Evolutionary conservation across 2,797 vertebrate genomes (phyloP), one percentile per base, ranked within the genome.

Genomic region (Coranthus polyacanthus): DNA sequence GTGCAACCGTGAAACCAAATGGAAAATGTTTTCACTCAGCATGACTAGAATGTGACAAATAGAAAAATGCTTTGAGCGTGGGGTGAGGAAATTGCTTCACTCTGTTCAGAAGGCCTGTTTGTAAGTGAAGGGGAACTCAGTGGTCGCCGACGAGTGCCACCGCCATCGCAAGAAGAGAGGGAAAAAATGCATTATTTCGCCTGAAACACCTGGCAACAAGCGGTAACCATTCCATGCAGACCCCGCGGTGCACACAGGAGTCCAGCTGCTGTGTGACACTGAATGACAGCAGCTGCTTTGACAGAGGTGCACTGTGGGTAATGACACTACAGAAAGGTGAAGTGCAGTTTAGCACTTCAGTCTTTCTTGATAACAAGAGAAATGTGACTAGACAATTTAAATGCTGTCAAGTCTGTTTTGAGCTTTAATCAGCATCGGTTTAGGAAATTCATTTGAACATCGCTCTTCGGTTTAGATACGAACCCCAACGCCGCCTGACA

Each of bases 1-100:
- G 26, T 26, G 3, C n/a, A 29, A 39, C 39, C 20, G 20, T 39
- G 58, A 13, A 54, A 45, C 34, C 52, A 37, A 50, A 38, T 29
- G 5, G 6, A 36, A n/a, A 47, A 62, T 68, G 53, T 63, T 59
- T 68, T 20, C 42, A 45, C 49, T 32, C 68, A 68, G 58, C 39
- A 3, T 38, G 53, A 64, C 20, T 37, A 4, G 3, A 29, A 29
- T 34, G 38, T 63, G 47, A 78, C 37, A 47, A 68, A 72, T 59
- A 44, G 47, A 53, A 57, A 59, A 34, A 43, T 20, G 50, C 36
- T 42, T 51, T 45, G 44, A 26, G 20, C 39, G 20, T 34, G 29
- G 52, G 16, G 63, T 16, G 47, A 65, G 34, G 38, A 72, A 68
- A 51, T 17, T 18, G 7, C 42, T 43, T 6, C 12, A 18, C 62